These are phyloP conservation scores for Coendou prehensilis DNA, from an alignment of 2,797 vertebrate genomes.

Conservation along the genomic window DNA sequence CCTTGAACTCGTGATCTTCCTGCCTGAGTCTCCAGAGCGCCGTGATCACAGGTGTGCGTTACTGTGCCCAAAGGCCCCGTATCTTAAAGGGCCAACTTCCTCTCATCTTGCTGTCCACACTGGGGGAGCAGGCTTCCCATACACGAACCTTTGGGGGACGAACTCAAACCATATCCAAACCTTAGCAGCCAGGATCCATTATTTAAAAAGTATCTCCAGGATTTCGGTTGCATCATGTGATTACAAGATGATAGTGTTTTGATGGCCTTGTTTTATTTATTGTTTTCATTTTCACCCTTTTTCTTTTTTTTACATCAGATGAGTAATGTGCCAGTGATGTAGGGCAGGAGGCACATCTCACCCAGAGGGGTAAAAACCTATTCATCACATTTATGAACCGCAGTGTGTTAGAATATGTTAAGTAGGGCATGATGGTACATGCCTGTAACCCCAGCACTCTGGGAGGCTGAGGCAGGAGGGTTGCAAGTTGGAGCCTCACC, in stretches of 20 bases:
- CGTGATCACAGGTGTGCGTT: neutral
- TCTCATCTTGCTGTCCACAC: neutral
- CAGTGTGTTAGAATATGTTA: neutral
- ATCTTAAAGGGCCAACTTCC: neutral
- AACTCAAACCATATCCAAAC: neutral
- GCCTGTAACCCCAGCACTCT: neutral
- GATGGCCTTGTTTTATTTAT: neutral
- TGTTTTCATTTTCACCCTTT: neutral
- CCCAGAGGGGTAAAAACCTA: neutral
- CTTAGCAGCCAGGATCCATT: neutral
- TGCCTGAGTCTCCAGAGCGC: neutral
- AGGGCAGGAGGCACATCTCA: neutral
- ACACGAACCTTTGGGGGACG: neutral
- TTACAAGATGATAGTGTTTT: neutral
- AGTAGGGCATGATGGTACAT: neutral
- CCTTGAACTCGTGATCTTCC: neutral
- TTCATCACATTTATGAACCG: neutral
- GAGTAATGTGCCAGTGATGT: neutral
- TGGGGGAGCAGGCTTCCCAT: neutral
- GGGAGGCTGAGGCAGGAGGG: neutral
- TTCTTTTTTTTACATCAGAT: neutral
- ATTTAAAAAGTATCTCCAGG: slow-evolving; percentile 43
- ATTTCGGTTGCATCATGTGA: neutral
- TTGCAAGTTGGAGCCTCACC: neutral
- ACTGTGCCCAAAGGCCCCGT: neutral